Evolutionary conservation across 1,140 invertebrate species (phyloP), one percentile per base, ranked within the genome.

Genomic region (Oncopodura yosiiana): DNA sequence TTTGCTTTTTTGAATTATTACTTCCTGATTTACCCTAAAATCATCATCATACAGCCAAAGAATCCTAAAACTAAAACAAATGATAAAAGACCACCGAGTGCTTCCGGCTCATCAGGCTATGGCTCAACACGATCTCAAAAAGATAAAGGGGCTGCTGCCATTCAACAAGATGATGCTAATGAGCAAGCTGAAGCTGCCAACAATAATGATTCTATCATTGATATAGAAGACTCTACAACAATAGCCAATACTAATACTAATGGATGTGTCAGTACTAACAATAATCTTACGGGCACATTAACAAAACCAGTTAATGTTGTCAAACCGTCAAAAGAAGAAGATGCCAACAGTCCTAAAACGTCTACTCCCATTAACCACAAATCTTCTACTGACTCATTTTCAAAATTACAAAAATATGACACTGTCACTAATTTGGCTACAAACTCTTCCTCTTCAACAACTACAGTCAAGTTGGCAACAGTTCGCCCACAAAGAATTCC

Each of bases 121-220:
- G 78, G 78, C 46, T 79, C 77, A 21, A 76, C 77, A 32, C 70
- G 74, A 38, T 78, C 77, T 64, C 76, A 76, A 41, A 60, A 55
- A 21, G 53, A 61, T n/a, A 60, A 55, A 49, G 55, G 32, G 8
- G 55, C 60, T 14, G 53, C 32, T 14, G 46, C n/a, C n/a, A n/a
- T n/a, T n/a, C n/a, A n/a, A n/a, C n/a, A n/a, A n/a, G 41, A 36
- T 32, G 49, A 29, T 12, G 30, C 58, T 34, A 32, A 6, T 16
- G n/a, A 6, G 6, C 6, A 21, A 6, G 8, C 6, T n/a, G 8
- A 41, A 21, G 16, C 8, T 41, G 16, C 6, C 16, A 41, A 41
- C 16, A 8, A 8, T 6, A n/a, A 9, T 18, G 18, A 41, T 6
- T 16, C 38, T 5, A 21, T 41, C n/a, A n/a, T 37, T 9, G 42